Evolutionary conservation across 2,888 invertebrate species (phyloP).

Genomic region (Brenthis ino): DNA sequence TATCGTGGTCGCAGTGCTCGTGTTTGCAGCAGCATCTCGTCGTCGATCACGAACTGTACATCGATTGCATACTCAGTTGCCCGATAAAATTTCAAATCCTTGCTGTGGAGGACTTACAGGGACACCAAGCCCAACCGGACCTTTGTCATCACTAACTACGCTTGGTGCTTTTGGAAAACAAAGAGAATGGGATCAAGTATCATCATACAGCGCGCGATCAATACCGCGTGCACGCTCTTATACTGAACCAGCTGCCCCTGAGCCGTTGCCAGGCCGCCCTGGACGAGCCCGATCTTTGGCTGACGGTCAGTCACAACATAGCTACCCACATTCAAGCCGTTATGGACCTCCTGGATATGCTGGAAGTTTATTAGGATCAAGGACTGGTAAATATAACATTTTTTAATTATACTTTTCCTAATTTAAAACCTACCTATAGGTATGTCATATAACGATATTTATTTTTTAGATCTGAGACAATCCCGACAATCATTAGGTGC

Average conservation of each 20-base stretch:
- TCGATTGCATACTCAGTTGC: slow-evolving; percentile 85
- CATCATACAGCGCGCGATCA: slow-evolving; percentile 94
- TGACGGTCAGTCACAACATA: slow-evolving; percentile 94
- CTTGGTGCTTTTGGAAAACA: slow-evolving; percentile 92
- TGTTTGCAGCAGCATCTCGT: slow-evolving; percentile 93
- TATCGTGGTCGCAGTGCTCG: slow-evolving; percentile 93
- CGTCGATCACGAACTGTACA: slow-evolving; percentile 90
- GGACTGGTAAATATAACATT: slow-evolving; percentile 60
- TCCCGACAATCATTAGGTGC: slow-evolving; percentile 93
- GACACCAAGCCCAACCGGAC: slow-evolving; percentile 90
- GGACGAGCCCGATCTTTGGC: slow-evolving; percentile 90
- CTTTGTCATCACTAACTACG: slow-evolving; percentile 91
- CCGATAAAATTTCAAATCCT: slow-evolving; percentile 88
- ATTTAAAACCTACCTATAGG: neutral
- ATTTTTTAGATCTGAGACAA: slow-evolving; percentile 87
- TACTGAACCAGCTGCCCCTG: slow-evolving; percentile 82
- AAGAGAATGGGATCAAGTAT: slow-evolving; percentile 89
- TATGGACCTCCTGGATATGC: slow-evolving; percentile 89
- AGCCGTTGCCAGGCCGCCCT: slow-evolving; percentile 90
- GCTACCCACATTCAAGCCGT: slow-evolving; percentile 92
- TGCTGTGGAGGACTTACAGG: slow-evolving; percentile 88
- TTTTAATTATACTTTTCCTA: neutral
- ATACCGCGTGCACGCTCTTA: slow-evolving; percentile 94
- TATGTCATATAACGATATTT: neutral
- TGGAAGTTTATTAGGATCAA: slow-evolving; percentile 83